Base-by-base conservation (phyloP, 1,140 invertebrate genomes). In the Stegodyphus mimosarum region DNA sequence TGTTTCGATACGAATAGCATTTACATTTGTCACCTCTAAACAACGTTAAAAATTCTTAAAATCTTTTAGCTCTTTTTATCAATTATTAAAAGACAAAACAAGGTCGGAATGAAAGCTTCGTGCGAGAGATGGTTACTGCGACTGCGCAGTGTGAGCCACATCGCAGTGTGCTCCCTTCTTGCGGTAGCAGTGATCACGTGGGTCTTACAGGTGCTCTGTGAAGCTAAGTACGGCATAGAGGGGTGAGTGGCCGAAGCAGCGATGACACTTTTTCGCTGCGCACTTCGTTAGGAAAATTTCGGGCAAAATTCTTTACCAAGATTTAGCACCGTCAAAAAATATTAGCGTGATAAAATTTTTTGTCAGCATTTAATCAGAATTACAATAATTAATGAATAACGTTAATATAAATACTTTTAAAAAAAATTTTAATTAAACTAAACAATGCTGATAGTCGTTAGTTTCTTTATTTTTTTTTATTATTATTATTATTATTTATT, bases 101-200 rank as follows among this genome's bases (percentile, higher is more conserved):
- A 71, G 10, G 13, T 52, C 15, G 77, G 18, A 80, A 10, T 55
- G 55, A 63, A 73, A 52, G 13, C 17, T 48, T 7, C 11, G 6
- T 1, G 64, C 17, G 2, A 52, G 48, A 70, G 79, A 64, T 48
- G 50, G 49, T 55, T 73, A 52, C 79, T 52, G 79, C 79, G 79
- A 52, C 79, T 81, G 79, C 79, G 79, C 79, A 81, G 33, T 50
- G 55, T 33, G 49, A 67, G 67, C 64, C 53, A 66, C 53, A 81
- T 72, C 70, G 70, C 67, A 70, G 53, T 13, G 7, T 55, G 53
- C 7, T 55, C 13, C 53, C 60, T 76, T 52, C 77, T 80, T 80
- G 77, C 77, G 79, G 79, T 81, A 81, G 79, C 79, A 49, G 79
- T 50, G 79, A 81, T 81, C 79, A 81, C 79, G 79, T 81, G 79